A percentile compares a stretch with the other conserved stretches of the same genome.
These are phyloP conservation scores for Sesia bembeciformis DNA, from an alignment of 2,888 invertebrate species.

Conservation along the genomic window DNA sequence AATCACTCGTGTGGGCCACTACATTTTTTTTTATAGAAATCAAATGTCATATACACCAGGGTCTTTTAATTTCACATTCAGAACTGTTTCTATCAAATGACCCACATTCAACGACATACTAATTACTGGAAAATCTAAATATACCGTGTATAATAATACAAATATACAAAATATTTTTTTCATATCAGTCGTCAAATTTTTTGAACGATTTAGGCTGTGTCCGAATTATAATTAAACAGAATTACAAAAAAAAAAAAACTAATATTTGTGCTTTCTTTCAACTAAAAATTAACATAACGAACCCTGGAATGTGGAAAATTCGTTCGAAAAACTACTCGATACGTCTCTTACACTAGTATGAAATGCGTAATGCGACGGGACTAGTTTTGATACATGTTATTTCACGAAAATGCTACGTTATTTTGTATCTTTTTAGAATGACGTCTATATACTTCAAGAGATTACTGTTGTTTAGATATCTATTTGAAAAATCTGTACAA, in stretches of 20 bases:
- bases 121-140: slow-evolving; percentile 21
- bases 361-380: slow-evolving; percentile 67
- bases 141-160: slow-evolving; percentile 28
- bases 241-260: slow-evolving; percentile 4
- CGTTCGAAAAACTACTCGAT: slow-evolving; percentile 44
- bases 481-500: too few species aligned
- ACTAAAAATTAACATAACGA: slow-evolving; percentile 30
- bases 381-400: slow-evolving; percentile 28
- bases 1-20: too few species aligned
- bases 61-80: too few species aligned
- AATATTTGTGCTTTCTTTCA: slow-evolving; percentile 45
- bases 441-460: too few species aligned
- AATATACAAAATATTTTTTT: slow-evolving; percentile 53
- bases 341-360: slow-evolving; percentile 51
- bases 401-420: too few species aligned
- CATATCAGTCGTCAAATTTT: slow-evolving; percentile 38
- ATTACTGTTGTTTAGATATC: too few species aligned
- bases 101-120: slow-evolving; percentile 16
- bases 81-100: slow-evolving; percentile 13
- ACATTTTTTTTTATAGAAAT: too few species aligned
- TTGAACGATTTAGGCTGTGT: slow-evolving; percentile 27
- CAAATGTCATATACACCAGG: too few species aligned
- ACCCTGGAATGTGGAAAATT: slow-evolving; percentile 68
- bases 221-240: neutral
- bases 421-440: too few species aligned